Conservation (phyloP, 2,113 vertebrate species). For the Erinaceus europaeus region DNA sequence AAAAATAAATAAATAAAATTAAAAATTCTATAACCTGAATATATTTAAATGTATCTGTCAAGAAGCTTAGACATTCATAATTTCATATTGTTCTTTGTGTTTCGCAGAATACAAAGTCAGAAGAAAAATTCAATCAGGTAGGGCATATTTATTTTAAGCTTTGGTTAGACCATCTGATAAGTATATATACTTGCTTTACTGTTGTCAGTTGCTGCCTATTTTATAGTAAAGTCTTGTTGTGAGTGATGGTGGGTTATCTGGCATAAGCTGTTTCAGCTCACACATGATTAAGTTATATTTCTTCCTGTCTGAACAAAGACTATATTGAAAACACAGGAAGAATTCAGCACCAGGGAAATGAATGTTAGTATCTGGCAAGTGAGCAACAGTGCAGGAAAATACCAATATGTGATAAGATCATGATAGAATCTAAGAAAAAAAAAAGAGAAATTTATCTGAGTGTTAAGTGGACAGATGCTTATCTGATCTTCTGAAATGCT, state of each 20-base stretch:
- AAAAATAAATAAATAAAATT: too few relatives aligned
- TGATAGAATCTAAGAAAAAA: constrained; percentile 19
- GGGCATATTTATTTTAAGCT: not conserved
- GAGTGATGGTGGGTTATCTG: constrained; percentile 67
- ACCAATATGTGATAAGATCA: constrained; percentile 53
- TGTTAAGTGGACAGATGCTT: not conserved
- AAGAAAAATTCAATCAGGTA: not conserved
- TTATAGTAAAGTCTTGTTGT: constrained; percentile 60
- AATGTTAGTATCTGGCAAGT: constrained; percentile 51
- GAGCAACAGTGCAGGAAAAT: constrained; percentile 43
- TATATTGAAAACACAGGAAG: constrained; percentile 65
- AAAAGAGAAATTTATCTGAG: not conserved
- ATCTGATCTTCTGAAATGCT: not conserved
- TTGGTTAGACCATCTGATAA: constrained; percentile 2
- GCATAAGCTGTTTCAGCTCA: constrained; percentile 69
- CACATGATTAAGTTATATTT: constrained; percentile 78
- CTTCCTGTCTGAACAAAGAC: constrained; percentile 75
- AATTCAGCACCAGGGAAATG: constrained; percentile 48
- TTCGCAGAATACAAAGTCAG: not conserved
- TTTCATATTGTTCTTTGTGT: not conserved
- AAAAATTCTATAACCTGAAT: not conserved
- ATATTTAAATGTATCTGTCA: not conserved
- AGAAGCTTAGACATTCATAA: not conserved
- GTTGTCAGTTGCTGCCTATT: constrained; percentile 61
- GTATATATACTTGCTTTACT: constrained; percentile 13